Evolutionary conservation across 2,888 invertebrate species (phyloP).

Genomic region (Eupeodes luniger): DNA sequence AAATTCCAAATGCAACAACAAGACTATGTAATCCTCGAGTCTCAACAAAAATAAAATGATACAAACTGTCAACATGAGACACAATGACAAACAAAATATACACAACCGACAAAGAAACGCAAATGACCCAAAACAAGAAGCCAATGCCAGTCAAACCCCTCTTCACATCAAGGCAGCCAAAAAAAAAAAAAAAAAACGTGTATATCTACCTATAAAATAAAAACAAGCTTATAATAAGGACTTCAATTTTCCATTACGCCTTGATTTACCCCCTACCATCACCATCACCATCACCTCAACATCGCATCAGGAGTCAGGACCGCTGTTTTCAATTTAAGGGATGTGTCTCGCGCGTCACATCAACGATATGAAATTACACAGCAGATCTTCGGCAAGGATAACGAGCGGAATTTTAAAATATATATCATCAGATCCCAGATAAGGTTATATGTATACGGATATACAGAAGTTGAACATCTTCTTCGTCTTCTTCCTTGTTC

Average conservation of each 20-base stretch:
- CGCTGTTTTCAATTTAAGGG: constrained; percentile 62
- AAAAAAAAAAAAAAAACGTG: constrained; percentile 9
- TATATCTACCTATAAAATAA: constrained; percentile 7
- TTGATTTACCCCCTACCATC: constrained; percentile 53
- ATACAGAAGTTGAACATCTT: not conserved
- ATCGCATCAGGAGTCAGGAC: not conserved
- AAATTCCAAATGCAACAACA: constrained; percentile 44
- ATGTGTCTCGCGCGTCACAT: constrained; percentile 70
- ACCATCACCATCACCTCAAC: constrained; percentile 32
- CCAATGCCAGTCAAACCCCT: constrained; percentile 61
- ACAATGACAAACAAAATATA: constrained; percentile 29
- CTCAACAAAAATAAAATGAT: constrained; percentile 53
- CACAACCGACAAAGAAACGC: constrained; percentile 73
- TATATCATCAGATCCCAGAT: constrained; percentile 52
- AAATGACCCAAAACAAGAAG: constrained; percentile 77
- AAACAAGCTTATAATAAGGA: constrained; percentile 72
- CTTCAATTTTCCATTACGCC: constrained; percentile 75
- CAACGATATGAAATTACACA: constrained; percentile 75
- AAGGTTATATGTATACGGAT: constrained; percentile 41
- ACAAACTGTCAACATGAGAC: constrained; percentile 75
- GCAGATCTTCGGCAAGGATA: constrained; percentile 66
- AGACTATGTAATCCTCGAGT: constrained; percentile 61
- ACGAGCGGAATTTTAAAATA: constrained; percentile 73
- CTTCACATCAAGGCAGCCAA: constrained; percentile 42
- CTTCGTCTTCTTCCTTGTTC: constrained; percentile 20